Evolutionary conservation across 2,797 vertebrate species (phyloP).

Genomic region (Sebastes taczanowskii): DNA sequence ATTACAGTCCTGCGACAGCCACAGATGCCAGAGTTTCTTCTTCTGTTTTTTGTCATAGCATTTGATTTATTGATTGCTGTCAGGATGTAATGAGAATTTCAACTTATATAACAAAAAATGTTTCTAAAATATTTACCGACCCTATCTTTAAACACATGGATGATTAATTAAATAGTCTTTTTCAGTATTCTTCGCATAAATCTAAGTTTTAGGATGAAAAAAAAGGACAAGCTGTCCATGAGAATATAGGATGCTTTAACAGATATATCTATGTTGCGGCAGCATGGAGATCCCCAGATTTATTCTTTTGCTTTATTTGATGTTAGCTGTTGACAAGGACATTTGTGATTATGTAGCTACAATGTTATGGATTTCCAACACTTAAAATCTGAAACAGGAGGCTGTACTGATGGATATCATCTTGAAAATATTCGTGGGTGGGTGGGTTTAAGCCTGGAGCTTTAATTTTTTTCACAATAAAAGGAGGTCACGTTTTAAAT

Average conservation of each 20-base stretch:
- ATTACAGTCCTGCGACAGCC: too few species aligned
- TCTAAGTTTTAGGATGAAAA: neutral
- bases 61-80: too few species aligned
- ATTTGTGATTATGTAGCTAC: slow-evolving; percentile 1
- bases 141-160: neutral
- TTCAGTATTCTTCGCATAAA: neutral
- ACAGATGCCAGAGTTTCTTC: too few species aligned
- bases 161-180: neutral
- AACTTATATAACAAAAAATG: too few species aligned
- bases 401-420: slow-evolving; percentile 16
- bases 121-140: too few species aligned
- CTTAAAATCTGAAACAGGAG: slow-evolving; percentile 26
- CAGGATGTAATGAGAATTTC: too few species aligned
- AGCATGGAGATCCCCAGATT: neutral
- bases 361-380: slow-evolving; percentile 15
- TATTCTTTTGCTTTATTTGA: neutral
- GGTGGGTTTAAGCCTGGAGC: neutral
- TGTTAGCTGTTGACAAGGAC: slow-evolving; percentile 11
- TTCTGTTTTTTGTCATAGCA: too few species aligned
- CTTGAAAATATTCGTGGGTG: slow-evolving; percentile 10
- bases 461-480: neutral
- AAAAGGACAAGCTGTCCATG: neutral
- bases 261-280: neutral
- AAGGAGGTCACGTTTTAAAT: slow-evolving; percentile 10
- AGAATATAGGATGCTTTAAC: neutral